Evolutionary conservation across 2,888 invertebrate species (phyloP), one percentile per base, ranked within the genome.

Genomic region (Leptarthrus brevirostris): DNA sequence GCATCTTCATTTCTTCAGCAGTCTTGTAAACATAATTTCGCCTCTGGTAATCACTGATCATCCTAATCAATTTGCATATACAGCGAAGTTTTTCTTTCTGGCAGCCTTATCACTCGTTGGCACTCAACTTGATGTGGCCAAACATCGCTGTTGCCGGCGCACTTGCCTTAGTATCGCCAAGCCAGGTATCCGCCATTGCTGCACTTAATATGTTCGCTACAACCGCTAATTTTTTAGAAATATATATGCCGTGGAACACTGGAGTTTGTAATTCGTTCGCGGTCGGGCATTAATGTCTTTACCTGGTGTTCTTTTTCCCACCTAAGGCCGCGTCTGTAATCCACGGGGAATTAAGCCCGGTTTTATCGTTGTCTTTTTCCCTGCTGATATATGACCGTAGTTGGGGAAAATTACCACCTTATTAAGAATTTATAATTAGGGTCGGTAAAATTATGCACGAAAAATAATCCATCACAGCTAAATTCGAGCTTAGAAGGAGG

Each of bases 11-110:
- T 69, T 52, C 69, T 49, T 49, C 69, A 34, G 30, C 52, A 30
- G 69, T 52, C 49, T 52, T 69, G 69, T 49, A 69, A 69, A 69
- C 69, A 69, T 40, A 49, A 69, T 52, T 69, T 52, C 69, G 52
- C 49, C 49, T 69, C 52, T 69, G 20, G 69, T 69, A 69, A 69
- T 69, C 69, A 26, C 52, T 36, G 52, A 69, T 69, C 69, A 69
- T 69, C 14, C 69, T 26, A 69, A 69, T 69, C 69, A 69, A 69
- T 69, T 69, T 69, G 69, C 69, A 69, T 69, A 69, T 40, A 18
- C 30, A 49, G 52, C 52, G 14, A 18, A 44, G 40, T 64, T 64
- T 64, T 47, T 69, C 52, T 69, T 52, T 8, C 30, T 26, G 10
- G 44, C 52, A 18, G 12, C 12, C 18, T 69, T 49, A 49, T 24